Evolutionary conservation across 2,888 invertebrate species (phyloP).

Genomic region (Tolmerus cingulatus): DNA sequence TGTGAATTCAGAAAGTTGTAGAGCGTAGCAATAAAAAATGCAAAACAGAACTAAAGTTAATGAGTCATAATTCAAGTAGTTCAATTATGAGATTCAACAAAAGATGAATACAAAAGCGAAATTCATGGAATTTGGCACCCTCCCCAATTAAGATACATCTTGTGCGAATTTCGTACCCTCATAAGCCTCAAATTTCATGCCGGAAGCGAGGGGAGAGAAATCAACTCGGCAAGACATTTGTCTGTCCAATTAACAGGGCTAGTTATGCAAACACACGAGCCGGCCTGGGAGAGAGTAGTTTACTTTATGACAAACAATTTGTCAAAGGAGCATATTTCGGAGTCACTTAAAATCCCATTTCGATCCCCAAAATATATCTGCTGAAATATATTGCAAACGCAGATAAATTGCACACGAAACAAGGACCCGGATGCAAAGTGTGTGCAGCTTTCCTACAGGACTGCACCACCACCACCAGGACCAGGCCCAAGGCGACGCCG

Average conservation of each 20-base stretch:
- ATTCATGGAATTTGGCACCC: neutral
- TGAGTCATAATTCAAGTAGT: neutral
- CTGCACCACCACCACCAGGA: neutral
- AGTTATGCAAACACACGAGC: neutral
- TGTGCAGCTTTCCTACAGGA: neutral
- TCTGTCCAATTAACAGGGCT: neutral
- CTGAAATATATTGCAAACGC: conserved; percentile 10
- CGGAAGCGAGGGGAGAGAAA: neutral
- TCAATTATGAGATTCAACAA: neutral
- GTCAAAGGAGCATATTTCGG: conserved; percentile 35
- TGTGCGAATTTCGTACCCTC: neutral
- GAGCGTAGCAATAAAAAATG: neutral
- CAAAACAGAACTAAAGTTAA: neutral
- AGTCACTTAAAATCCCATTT: conserved; percentile 38
- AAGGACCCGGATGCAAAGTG: conserved; percentile 19
- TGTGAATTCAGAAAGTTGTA: neutral
- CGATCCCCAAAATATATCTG: conserved; percentile 33
- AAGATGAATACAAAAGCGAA: neutral
- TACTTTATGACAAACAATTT: conserved; percentile 26
- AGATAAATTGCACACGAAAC: conserved; percentile 26
- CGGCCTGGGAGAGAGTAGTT: neutral
- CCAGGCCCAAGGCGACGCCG: neutral
- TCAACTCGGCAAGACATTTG: neutral
- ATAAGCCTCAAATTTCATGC: neutral
- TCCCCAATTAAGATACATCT: neutral